Conservation (phyloP, 2,113 vertebrate species). For the Cyanistes caeruleus region DNA sequence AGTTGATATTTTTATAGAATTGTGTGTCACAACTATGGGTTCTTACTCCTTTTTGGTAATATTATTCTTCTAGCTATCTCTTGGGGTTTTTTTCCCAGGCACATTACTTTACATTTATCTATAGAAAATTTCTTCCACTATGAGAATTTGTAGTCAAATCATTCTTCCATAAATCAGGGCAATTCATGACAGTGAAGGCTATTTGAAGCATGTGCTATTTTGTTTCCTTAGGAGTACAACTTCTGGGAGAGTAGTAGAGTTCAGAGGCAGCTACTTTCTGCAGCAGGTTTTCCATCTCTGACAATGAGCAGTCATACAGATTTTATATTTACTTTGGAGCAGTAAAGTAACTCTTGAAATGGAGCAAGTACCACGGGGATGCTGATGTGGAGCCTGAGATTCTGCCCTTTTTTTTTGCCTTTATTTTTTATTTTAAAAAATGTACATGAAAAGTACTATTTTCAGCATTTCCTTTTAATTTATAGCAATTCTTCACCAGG, state of each 20-base stretch:
- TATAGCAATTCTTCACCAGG: neutral
- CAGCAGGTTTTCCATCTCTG: neutral
- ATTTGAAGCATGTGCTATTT: neutral
- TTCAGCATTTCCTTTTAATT: slow-evolving; percentile 36
- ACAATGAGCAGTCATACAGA: neutral
- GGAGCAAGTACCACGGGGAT: neutral
- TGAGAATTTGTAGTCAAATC: neutral
- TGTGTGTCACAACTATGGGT: neutral
- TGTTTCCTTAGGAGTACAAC: neutral
- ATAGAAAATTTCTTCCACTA: neutral
- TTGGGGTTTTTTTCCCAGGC: neutral
- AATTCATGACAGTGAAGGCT: neutral
- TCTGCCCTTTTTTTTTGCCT: neutral
- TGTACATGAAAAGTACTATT: neutral
- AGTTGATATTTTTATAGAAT: neutral
- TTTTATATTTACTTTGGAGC: neutral
- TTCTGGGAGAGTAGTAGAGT: neutral
- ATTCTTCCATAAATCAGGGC: neutral
- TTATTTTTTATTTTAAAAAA: neutral
- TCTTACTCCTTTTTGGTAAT: neutral
- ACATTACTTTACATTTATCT: neutral
- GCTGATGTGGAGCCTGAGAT: neutral
- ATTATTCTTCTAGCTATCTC: neutral
- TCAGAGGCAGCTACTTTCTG: neutral
- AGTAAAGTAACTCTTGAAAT: neutral